Evolutionary conservation across 1,140 invertebrate genomes (phyloP).

Genomic region (Eciton burchellii): DNA sequence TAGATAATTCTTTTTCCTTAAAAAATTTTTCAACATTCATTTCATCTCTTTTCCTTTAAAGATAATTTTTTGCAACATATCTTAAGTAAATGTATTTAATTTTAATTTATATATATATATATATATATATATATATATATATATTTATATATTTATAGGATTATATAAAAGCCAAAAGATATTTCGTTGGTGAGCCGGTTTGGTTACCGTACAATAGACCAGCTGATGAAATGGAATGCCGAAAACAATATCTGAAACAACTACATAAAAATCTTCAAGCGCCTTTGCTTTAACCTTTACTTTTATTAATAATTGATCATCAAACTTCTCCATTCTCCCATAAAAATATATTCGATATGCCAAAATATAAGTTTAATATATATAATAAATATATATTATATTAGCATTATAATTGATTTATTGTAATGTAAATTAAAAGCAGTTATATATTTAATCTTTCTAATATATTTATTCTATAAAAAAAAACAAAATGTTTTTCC

Average conservation of each 20-base stretch:
- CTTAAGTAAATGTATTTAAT: background rate
- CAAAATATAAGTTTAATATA: too few species aligned
- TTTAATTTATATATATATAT: conserved; percentile 2
- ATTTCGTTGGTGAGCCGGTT: conserved; percentile 96
- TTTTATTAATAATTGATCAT: too few species aligned
- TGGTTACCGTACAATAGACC: conserved; percentile 96
- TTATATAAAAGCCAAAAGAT: conserved; percentile 93
- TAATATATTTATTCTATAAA: conserved; percentile 11
- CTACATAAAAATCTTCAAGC: conserved; percentile 86
- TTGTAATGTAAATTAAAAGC: background rate
- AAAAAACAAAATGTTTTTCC: background rate
- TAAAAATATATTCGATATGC: too few species aligned
- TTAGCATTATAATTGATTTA: too few species aligned
- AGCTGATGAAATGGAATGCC: conserved; percentile 93
- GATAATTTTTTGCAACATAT: background rate
- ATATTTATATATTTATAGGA: conserved; percentile 88
- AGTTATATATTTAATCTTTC: conserved; percentile 4
- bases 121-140: conserved; percentile 91
- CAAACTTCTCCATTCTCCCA: too few species aligned
- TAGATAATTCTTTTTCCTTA: background rate
- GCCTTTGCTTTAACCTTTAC: too few species aligned
- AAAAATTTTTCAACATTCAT: background rate
- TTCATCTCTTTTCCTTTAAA: background rate
- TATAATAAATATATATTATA: too few species aligned
- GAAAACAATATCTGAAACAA: conserved; percentile 90